phyloP scores from a whole-genome alignment of 2,888 invertebrate genomes.

The Andrena flavipes region DNA sequence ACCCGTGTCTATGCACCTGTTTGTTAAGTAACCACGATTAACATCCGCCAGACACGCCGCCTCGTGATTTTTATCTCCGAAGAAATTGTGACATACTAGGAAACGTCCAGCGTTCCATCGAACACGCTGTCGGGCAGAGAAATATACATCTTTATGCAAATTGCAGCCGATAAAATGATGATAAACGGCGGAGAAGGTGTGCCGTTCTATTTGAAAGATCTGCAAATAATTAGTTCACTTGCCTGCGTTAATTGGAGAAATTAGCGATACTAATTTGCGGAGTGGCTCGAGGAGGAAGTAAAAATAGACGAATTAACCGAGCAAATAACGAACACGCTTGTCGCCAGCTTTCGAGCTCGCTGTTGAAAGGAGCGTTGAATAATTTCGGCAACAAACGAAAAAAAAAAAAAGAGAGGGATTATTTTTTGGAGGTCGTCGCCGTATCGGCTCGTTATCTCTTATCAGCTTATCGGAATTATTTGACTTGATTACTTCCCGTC shows the following conservation, averaged over 20 bases:
- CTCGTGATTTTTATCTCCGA: neutral
- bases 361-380: neutral
- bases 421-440: neutral
- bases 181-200: no score
- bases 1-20: slow-evolving; percentile 51
- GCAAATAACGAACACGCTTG: neutral
- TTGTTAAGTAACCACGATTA: slow-evolving; percentile 47
- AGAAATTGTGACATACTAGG: neutral
- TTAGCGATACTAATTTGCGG: neutral
- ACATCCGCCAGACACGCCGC: slow-evolving; percentile 12
- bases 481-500: slow-evolving; percentile 11
- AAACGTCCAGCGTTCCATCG: neutral
- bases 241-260: neutral
- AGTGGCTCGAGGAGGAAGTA: neutral
- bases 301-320: neutral
- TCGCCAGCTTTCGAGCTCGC: neutral
- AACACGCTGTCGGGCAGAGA: neutral
- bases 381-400: neutral
- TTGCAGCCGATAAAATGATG: neutral
- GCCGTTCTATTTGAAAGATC: no score
- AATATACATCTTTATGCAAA: neutral
- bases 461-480: slow-evolving; percentile 40
- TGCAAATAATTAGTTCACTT: no score
- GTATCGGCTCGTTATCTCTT: slow-evolving; percentile 39
- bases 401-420: neutral